These are phyloP conservation scores for Mionectes olivaceus DNA, from an alignment of 2,797 vertebrate species.

Conservation along the genomic window DNA sequence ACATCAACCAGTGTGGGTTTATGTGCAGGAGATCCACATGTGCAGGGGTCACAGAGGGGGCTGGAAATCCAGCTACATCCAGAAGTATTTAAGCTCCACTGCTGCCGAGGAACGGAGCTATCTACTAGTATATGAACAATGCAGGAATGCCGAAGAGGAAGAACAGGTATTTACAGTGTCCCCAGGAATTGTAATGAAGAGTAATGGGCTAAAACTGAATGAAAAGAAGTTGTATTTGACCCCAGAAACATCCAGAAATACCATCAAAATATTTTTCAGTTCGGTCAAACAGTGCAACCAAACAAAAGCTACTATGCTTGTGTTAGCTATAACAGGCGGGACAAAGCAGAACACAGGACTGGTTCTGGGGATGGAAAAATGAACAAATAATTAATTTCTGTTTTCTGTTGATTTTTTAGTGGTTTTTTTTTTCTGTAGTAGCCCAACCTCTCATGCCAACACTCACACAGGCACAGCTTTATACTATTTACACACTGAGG, in stretches of 20 bases:
- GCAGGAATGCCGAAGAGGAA: background rate
- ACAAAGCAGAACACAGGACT: conserved; percentile 9
- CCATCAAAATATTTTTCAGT: background rate
- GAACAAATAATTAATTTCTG: conserved; percentile 44
- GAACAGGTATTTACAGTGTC: background rate
- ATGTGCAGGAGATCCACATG: conserved; percentile 9
- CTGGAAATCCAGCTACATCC: background rate
- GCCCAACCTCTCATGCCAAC: conserved; percentile 18
- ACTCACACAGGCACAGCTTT: conserved; percentile 59
- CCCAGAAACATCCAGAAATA: background rate
- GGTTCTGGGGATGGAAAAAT: conserved; percentile 15
- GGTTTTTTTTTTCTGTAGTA: background rate
- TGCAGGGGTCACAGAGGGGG: conserved; percentile 36
- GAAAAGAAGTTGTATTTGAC: background rate
- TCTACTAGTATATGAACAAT: background rate
- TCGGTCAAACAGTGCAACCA: background rate
- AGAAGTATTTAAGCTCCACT: background rate
- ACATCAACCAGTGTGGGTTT: background rate
- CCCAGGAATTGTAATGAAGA: background rate
- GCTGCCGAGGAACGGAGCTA: background rate
- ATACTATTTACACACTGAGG: conserved; percentile 33
- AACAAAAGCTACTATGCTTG: background rate
- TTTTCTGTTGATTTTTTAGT: background rate
- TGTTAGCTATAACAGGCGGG: background rate
- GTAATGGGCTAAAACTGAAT: background rate